These are phyloP conservation scores for Arnoldichthys spilopterus DNA, from an alignment of 2,797 vertebrate genomes.

Conservation along the genomic window DNA sequence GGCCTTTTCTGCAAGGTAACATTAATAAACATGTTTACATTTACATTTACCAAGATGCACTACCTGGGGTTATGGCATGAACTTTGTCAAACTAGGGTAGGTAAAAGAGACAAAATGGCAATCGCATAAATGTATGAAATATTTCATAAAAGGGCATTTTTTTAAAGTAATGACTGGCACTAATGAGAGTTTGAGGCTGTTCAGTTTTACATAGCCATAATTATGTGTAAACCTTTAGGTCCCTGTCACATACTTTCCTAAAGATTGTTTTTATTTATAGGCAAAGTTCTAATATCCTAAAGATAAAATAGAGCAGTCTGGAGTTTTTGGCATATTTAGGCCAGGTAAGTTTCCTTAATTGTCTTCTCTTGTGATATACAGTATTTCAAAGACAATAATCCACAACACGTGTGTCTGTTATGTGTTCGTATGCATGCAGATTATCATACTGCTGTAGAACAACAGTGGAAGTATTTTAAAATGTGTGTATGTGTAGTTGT, in stretches of 20 bases:
- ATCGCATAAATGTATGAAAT: slow-evolving; percentile 2
- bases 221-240: slow-evolving; percentile 5
- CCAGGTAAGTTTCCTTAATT: not conserved
- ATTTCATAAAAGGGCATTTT: slow-evolving; percentile 7
- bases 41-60: slow-evolving; percentile 79
- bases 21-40: slow-evolving; percentile 91
- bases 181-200: slow-evolving; percentile 1
- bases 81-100: slow-evolving; percentile 70
- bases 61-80: slow-evolving; percentile 79
- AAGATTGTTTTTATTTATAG: not conserved
- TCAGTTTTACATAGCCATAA: not conserved
- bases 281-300: slow-evolving; percentile 4
- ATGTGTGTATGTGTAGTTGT: slow-evolving; percentile 10
- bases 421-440: slow-evolving; percentile 4
- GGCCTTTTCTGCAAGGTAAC: slow-evolving; percentile 82
- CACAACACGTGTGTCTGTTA: not conserved
- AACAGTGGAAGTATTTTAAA: slow-evolving; percentile 27
- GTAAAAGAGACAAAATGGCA: not conserved
- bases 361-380: not conserved
- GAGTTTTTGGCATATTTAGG: not conserved
- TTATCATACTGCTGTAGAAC: not conserved
- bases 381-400: slow-evolving; percentile 6
- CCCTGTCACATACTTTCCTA: not conserved
- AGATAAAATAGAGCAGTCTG: not conserved
- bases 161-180: not conserved